Evolutionary conservation across 2,113 vertebrate genomes (phyloP).

Genomic region (Eulemur macaco): DNA sequence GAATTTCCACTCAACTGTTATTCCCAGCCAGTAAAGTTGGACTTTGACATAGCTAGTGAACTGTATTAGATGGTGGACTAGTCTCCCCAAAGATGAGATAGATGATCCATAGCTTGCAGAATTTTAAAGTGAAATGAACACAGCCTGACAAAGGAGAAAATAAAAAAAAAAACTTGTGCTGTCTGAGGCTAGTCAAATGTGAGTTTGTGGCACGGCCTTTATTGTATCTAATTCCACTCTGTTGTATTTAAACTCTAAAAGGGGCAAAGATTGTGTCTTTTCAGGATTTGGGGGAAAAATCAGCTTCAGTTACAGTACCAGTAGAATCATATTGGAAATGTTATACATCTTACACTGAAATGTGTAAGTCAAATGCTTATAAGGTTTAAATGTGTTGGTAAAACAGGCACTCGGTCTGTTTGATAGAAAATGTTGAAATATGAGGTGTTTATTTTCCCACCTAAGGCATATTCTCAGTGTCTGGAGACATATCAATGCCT

Average conservation of each 20-base stretch:
- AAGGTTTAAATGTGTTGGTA: constrained; percentile 1
- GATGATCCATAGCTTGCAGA: constrained; percentile 29
- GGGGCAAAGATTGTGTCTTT: not conserved
- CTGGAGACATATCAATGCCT: not conserved
- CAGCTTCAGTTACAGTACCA: not conserved
- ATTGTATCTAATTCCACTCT: not conserved
- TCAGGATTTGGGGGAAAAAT: not conserved
- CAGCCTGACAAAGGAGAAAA: constrained; percentile 1
- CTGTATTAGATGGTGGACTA: constrained; percentile 26
- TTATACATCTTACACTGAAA: not conserved
- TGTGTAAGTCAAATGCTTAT: not conserved
- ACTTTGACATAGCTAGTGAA: constrained; percentile 67
- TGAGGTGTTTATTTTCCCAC: not conserved
- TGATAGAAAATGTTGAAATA: constrained; percentile 15
- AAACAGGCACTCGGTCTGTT: not conserved
- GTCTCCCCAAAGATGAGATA: constrained; percentile 42
- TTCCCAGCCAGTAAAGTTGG: constrained; percentile 46
- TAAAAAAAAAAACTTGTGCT: not conserved
- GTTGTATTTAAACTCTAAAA: not conserved
- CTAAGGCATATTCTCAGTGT: not conserved
- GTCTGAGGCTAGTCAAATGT: not conserved
- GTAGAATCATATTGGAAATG: not conserved
- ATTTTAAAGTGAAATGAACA: constrained; percentile 52
- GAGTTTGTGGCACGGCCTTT: not conserved
- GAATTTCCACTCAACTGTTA: constrained; percentile 54